A percentile compares a stretch with the other conserved stretches of the same genome.
These are phyloP conservation scores for Sprattus sprattus DNA, from an alignment of 2,113 vertebrate species.

Conservation along the genomic window DNA sequence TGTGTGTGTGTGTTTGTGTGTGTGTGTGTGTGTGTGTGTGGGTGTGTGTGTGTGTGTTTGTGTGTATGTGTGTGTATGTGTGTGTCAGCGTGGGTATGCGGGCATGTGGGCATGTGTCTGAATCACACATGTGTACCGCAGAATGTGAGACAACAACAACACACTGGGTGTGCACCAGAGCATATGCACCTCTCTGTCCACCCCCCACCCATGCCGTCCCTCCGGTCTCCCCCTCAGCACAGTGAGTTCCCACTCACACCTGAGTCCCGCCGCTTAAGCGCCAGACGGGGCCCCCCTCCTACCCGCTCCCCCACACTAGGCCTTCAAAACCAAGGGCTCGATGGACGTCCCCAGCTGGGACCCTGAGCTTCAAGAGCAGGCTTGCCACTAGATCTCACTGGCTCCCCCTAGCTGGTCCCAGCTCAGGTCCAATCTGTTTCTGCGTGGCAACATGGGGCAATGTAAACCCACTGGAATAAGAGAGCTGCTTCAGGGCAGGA, in stretches of 20 bases:
- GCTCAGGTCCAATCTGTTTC: conserved; percentile 51
- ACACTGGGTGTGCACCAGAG: conserved; percentile 54
- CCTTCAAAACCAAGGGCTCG: not conserved
- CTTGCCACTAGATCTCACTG: conserved; percentile 44
- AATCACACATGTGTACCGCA: conserved; percentile 45
- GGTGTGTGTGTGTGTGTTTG: conserved; percentile 1
- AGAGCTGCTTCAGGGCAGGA: not conserved
- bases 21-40: conserved; percentile 49
- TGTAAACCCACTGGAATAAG: not conserved
- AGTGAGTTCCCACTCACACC: conserved; percentile 70
- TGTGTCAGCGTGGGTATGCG: not conserved
- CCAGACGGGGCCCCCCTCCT: conserved; percentile 25
- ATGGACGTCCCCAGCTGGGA: conserved; percentile 28
- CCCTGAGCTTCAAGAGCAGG: conserved; percentile 33
- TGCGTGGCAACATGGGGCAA: not conserved
- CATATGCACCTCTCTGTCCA: conserved; percentile 49
- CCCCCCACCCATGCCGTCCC: conserved; percentile 24
- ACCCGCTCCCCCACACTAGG: conserved; percentile 24
- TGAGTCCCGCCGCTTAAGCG: conserved; percentile 55
- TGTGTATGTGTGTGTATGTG: conserved; percentile 16
- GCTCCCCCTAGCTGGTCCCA: conserved; percentile 45
- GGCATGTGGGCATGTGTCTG: not conserved
- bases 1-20: conserved; percentile 45
- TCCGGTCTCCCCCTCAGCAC: conserved; percentile 32
- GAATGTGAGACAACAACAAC: conserved; percentile 57